Conservation (phyloP, 2,797 vertebrate species). For the Carcharodon carcharias region DNA sequence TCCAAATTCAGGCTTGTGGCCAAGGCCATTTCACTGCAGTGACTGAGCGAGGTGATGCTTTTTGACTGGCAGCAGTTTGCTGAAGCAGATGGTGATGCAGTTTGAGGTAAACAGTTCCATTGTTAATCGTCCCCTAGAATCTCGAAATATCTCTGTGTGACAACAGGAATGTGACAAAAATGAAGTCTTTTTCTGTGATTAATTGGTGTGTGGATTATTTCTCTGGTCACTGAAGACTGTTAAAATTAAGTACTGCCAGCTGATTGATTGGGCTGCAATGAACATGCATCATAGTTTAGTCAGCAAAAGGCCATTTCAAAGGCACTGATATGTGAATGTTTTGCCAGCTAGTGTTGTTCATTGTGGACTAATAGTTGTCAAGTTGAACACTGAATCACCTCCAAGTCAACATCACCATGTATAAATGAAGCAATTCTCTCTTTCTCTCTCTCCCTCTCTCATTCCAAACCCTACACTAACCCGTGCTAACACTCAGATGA, state of each 20-base stretch:
- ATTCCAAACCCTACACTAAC: not conserved
- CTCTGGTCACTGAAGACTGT: not conserved
- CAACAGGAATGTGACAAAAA: not conserved
- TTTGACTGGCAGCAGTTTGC: not conserved
- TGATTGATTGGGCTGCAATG: not conserved
- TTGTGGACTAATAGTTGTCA: not conserved
- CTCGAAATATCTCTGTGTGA: not conserved
- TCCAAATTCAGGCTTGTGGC: not conserved
- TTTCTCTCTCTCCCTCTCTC: not conserved
- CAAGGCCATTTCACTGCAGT: not conserved
- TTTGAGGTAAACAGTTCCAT: constrained; percentile 20
- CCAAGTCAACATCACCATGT: not conserved
- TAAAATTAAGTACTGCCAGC: not conserved
- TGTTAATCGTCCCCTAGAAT: constrained; percentile 5
- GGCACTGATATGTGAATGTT: not conserved
- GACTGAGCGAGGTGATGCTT: not conserved
- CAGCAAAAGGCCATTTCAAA: not conserved
- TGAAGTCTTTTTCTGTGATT: not conserved
- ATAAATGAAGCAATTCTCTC: not conserved
- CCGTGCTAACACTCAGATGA: not conserved
- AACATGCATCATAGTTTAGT: not conserved
- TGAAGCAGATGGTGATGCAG: not conserved
- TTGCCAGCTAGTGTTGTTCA: not conserved
- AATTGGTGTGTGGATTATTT: not conserved
- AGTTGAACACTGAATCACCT: not conserved